A percentile compares a stretch with the other conserved stretches of the same genome.
These are phyloP conservation scores for Tenthredo notha DNA, from an alignment of 2,888 invertebrate genomes.

Conservation along the genomic window DNA sequence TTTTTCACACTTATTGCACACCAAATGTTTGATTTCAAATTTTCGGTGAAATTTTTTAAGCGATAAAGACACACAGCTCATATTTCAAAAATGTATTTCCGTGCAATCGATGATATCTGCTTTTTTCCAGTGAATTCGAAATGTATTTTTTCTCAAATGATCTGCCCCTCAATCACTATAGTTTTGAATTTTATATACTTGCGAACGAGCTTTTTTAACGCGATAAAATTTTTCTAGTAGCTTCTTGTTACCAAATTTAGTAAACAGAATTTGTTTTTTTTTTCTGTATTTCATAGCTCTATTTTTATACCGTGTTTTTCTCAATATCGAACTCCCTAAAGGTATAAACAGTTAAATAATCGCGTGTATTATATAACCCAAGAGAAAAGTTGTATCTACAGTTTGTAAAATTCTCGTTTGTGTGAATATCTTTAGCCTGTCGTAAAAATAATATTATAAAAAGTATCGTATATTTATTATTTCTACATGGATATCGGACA, in stretches of 20 bases:
- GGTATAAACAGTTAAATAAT: not conserved
- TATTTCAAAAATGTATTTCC: no score
- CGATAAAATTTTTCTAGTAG: not conserved
- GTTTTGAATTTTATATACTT: not conserved
- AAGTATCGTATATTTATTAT: not conserved
- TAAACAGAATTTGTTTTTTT: not conserved
- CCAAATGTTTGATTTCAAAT: no score
- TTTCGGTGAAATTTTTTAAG: no score
- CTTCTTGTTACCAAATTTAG: not conserved
- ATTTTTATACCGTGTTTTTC: not conserved
- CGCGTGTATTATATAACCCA: not conserved
- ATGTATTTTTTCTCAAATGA: no score
- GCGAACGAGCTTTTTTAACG: not conserved
- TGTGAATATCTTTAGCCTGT: not conserved
- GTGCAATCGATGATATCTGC: no score
- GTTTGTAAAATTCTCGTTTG: not conserved
- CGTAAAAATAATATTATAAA: conserved; percentile 6
- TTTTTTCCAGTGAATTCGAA: no score
- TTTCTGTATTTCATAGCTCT: no score
- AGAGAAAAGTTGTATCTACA: not conserved
- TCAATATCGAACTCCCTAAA: not conserved
- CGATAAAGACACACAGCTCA: no score
- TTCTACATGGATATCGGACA: not conserved
- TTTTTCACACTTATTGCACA: no score
- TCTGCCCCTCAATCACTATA: no score